Conservation (phyloP, 1,140 invertebrate genomes). For the Habropoda laboriosa region DNA sequence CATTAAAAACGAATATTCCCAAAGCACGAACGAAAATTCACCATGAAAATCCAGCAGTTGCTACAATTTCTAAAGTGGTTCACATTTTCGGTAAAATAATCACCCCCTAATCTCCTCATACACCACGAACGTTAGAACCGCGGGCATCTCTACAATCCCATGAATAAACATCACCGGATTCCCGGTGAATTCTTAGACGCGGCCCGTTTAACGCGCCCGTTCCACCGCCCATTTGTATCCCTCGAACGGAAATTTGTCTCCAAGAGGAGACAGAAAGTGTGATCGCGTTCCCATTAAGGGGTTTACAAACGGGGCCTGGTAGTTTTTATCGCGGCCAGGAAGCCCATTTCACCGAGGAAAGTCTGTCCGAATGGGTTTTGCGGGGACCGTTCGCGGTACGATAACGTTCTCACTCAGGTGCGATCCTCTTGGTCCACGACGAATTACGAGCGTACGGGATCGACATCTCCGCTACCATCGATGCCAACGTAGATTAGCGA, state of each 20-base stretch:
- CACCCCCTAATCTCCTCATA: background rate
- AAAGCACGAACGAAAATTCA: no score
- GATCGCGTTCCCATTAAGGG: slow-evolving; percentile 31
- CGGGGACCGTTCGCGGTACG: background rate
- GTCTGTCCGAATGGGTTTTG: slow-evolving; percentile 12
- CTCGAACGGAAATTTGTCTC: slow-evolving; percentile 19
- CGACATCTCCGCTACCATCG: slow-evolving; percentile 60
- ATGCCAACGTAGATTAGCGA: slow-evolving; percentile 58
- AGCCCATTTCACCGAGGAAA: background rate
- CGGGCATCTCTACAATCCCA: background rate
- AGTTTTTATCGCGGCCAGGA: slow-evolving; percentile 28
- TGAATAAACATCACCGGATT: slow-evolving; percentile 8
- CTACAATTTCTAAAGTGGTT: no score
- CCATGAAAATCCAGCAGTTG: no score
- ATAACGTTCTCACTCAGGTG: slow-evolving; percentile 44
- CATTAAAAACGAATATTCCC: no score
- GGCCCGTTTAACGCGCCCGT: background rate
- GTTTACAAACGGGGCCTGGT: background rate
- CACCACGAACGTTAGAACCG: background rate
- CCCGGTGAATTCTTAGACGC: background rate
- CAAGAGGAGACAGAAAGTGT: background rate
- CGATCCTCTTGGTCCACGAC: slow-evolving; percentile 30
- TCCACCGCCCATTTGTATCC: background rate
- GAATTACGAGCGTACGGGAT: slow-evolving; percentile 62
- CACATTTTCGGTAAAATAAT: background rate